Evolutionary conservation across 2,888 invertebrate species (phyloP).

Genomic region (Lacanobia wlatinum): DNA sequence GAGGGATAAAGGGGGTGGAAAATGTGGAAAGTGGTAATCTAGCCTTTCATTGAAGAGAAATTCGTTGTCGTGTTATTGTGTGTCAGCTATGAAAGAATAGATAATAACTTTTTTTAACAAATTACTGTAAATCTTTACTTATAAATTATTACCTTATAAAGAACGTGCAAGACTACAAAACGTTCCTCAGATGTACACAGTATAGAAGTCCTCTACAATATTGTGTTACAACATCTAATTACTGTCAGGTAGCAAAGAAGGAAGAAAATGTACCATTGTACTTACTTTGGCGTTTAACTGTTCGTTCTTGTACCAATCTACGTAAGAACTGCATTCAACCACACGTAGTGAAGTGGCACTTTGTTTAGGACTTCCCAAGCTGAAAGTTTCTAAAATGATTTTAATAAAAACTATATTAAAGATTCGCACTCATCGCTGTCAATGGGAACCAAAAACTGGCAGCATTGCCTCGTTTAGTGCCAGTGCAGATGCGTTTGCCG

Average conservation of each 20-base stretch:
- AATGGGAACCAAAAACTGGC: background rate
- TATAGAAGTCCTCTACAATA: conserved; percentile 42
- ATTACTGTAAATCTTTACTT: background rate
- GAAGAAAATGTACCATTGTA: conserved; percentile 36
- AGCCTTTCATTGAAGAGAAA: background rate
- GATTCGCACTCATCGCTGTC: background rate
- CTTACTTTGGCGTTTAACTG: conserved; percentile 35
- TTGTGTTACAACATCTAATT: conserved; percentile 52
- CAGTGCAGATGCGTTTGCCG: too few relatives aligned
- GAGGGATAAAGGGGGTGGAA: background rate
- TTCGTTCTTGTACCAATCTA: conserved; percentile 25
- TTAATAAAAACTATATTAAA: background rate
- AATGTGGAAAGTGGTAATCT: background rate
- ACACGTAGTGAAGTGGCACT: conserved; percentile 10
- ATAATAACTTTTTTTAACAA: background rate
- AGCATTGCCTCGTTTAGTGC: background rate
- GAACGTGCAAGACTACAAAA: conserved; percentile 11
- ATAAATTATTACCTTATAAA: background rate
- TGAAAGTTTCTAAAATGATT: background rate
- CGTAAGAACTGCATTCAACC: conserved; percentile 26
- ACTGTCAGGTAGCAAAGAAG: conserved; percentile 30
- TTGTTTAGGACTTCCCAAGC: background rate
- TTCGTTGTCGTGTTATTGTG: too few relatives aligned
- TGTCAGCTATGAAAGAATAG: background rate
- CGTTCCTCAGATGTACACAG: conserved; percentile 24